Base-by-base conservation (phyloP, 2,888 invertebrate genomes). In the Arrhopalites spinosus region DNA sequence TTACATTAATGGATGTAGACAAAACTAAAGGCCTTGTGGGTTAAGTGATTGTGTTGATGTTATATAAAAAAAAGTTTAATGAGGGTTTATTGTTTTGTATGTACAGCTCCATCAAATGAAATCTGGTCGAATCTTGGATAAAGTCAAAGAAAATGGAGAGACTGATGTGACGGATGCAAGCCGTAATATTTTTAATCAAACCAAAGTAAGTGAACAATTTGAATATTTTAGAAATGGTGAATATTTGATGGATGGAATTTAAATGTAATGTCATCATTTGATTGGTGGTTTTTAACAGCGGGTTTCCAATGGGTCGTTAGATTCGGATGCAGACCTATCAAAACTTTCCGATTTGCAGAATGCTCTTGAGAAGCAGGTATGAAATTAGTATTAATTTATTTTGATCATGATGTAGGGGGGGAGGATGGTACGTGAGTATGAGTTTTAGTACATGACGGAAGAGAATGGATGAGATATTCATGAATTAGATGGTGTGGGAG, bases 341-440 rank as follows among this genome's bases (percentile, higher is more conserved):
- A 83, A 89, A 88, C 89, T 93, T 84, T 89, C 90, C 85, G 93
- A 94, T 86, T 90, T 94, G 83, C 94, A 94, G 89, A 90, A 90
- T 85, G 92, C 93, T 84, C 89, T 94, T 86, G 93, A 93, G 86
- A 94, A 94, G 86, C 94, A 94, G 91, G 94, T 94, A 78, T 15
- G 25, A 13, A 25, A 15, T 61, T 25, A 27, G 23, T n/a, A 61
- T n/a, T 61, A 61, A 36, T 36, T 36, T 36, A 36, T 36, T 36
- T 11, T 8, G 15, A 50, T 50, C 7, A 3, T 50, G 2, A 8
- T 5, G 50, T 2, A 3, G 50, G 3, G 15, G 50, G n/a, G n/a
- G n/a, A n/a, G n/a, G n/a, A 59, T 23, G 59, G 23, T 23, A 59
- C 25, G 8, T 59, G 2, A 23, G 2, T 59, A 23, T 59, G 59